A percentile compares a stretch with the other conserved stretches of the same genome.
These are phyloP conservation scores for Aurelia coerulea DNA, from an alignment of 30 jellyfish, hydroid and myxozoan genomes.

Conservation along the genomic window DNA sequence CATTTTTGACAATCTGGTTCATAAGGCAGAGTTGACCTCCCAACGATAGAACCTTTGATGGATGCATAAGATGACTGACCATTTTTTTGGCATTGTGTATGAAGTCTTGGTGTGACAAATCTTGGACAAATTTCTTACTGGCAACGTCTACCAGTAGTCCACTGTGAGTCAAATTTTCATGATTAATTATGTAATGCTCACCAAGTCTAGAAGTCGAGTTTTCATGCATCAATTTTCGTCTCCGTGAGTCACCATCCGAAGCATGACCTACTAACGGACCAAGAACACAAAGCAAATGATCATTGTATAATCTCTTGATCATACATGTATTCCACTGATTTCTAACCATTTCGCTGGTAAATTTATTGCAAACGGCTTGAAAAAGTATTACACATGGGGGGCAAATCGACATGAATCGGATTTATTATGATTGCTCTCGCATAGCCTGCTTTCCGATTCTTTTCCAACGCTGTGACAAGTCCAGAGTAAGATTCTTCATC, in stretches of 20 bases:
- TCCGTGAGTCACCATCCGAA: slow-evolving; percentile 65
- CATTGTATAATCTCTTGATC: slow-evolving; percentile 20
- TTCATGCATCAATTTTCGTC: slow-evolving; percentile 16
- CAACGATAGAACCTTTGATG: slow-evolving; percentile 8
- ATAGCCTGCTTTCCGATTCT: slow-evolving; percentile 3
- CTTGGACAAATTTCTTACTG: neutral
- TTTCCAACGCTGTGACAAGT: slow-evolving; percentile 11
- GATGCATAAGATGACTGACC: slow-evolving; percentile 39
- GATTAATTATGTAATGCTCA: slow-evolving; percentile 14
- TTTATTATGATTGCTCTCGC: slow-evolving; percentile 12
- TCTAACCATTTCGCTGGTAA: neutral
- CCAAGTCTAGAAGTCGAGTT: slow-evolving; percentile 23
- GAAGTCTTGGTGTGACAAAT: slow-evolving; percentile 44
- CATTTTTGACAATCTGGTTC: neutral
- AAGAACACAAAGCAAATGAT: slow-evolving; percentile 35
- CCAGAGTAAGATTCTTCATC: slow-evolving; percentile 15
- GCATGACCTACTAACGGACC: slow-evolving; percentile 74
- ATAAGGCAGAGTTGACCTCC: slow-evolving; percentile 34
- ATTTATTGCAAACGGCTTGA: slow-evolving; percentile 35
- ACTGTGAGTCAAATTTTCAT: slow-evolving; percentile 19
- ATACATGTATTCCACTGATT: slow-evolving; percentile 28
- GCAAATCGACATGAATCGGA: slow-evolving; percentile 39
- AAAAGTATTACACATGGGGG: slow-evolving; percentile 39
- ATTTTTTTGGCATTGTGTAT: slow-evolving; percentile 43
- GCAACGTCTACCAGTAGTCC: neutral